Evolutionary conservation across 2,113 vertebrate genomes (phyloP).

Genomic region (Silurus asotus): DNA sequence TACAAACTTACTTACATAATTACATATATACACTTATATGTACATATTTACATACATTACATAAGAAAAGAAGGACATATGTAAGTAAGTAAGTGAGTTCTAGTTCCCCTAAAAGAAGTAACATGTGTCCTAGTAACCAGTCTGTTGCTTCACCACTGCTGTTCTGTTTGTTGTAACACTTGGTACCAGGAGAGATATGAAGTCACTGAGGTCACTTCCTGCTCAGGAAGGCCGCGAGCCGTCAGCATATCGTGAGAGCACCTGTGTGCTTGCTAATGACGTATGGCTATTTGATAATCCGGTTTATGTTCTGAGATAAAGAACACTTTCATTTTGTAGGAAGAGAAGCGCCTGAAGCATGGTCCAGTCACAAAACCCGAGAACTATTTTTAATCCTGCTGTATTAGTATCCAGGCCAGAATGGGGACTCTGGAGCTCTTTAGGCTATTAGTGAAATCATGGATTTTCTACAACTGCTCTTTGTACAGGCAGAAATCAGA

Average conservation of each 20-base stretch:
- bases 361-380: neutral
- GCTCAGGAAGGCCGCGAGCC: slow-evolving; percentile 28
- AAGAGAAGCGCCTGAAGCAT: slow-evolving; percentile 4
- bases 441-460: neutral
- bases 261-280: slow-evolving; percentile 36
- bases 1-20: too few relatives aligned
- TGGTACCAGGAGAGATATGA: neutral
- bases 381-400: neutral
- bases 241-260: slow-evolving; percentile 26
- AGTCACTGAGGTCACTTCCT: slow-evolving; percentile 40
- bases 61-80: neutral
- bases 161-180: slow-evolving; percentile 4
- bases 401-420: neutral
- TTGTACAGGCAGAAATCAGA: neutral
- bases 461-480: neutral
- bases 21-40: too few relatives aligned
- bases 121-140: neutral
- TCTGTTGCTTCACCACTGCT: slow-evolving; percentile 7
- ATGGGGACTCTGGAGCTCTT: neutral
- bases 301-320: slow-evolving; percentile 25
- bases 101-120: neutral
- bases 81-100: neutral
- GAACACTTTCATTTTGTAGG: neutral
- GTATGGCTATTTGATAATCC: neutral
- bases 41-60: too few relatives aligned